A percentile compares a stretch with the other conserved stretches of the same genome.
Conservation (phyloP, 1,140 invertebrate genomes). For the Magallana ariakensis region DNA sequence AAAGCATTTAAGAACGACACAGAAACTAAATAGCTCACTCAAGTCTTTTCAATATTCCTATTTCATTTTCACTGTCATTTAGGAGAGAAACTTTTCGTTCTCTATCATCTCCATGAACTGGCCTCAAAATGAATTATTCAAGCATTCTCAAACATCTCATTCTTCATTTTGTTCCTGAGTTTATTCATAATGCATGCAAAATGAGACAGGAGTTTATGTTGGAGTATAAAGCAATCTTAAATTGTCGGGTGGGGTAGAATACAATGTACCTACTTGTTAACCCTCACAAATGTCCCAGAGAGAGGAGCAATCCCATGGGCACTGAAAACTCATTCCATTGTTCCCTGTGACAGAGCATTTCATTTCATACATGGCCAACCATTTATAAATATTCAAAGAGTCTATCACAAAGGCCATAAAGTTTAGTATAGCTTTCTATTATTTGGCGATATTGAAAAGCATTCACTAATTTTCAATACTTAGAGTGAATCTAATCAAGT, state of each 20-base stretch:
- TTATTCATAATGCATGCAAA: background rate
- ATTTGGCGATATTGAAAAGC: background rate
- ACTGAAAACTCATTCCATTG: background rate
- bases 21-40: no score
- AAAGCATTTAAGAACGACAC: no score
- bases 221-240: no score
- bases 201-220: background rate
- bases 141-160: no score
- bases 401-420: background rate
- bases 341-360: no score
- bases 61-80: no score
- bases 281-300: background rate
- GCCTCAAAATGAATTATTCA: no score
- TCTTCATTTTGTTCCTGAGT: background rate
- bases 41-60: no score
- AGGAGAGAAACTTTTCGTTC: no score
- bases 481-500: background rate
- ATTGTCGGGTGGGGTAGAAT: no score
- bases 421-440: background rate
- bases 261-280: background rate
- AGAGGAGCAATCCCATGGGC: background rate
- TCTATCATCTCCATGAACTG: no score
- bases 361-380: background rate
- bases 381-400: background rate
- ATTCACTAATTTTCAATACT: background rate